Conservation (phyloP, 2,888 invertebrate genomes). For the Dasysyrphus albostriatus region DNA sequence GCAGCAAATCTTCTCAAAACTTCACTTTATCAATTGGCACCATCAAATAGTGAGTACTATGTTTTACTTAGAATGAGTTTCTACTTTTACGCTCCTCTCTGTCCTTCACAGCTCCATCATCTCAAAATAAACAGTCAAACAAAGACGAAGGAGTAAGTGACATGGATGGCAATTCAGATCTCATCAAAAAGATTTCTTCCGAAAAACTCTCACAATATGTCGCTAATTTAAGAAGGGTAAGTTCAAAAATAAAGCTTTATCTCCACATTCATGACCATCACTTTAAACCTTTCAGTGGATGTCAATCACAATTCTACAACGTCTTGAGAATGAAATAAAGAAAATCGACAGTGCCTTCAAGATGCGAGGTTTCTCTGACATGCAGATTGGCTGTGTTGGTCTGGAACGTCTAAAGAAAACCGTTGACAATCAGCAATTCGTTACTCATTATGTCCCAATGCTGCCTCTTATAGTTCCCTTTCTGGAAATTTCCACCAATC, state of each 20-base stretch:
- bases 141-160: slow-evolving; percentile 81
- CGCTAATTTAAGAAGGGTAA: slow-evolving; percentile 90
- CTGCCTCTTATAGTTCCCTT: slow-evolving; percentile 88
- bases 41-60: slow-evolving; percentile 78
- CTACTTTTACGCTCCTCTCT: neutral
- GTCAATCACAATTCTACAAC: slow-evolving; percentile 91
- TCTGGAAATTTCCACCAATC: slow-evolving; percentile 92
- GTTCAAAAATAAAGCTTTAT: slow-evolving; percentile 64
- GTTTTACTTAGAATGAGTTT: neutral
- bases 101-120: slow-evolving; percentile 76
- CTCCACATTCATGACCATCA: neutral
- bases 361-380: slow-evolving; percentile 88
- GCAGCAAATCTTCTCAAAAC: slow-evolving; percentile 82
- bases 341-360: slow-evolving; percentile 89
- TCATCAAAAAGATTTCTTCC: slow-evolving; percentile 84
- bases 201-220: slow-evolving; percentile 90
- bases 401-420: slow-evolving; percentile 90
- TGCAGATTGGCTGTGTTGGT: slow-evolving; percentile 88
- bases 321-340: slow-evolving; percentile 90
- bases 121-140: slow-evolving; percentile 80
- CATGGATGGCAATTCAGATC: slow-evolving; percentile 82
- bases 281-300: slow-evolving; percentile 88
- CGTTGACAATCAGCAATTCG: slow-evolving; percentile 85
- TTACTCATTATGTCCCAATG: slow-evolving; percentile 82
- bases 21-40: slow-evolving; percentile 83